phyloP scores from a whole-genome alignment of 2,888 invertebrate species.

The Acanthosepion esculentum region DNA sequence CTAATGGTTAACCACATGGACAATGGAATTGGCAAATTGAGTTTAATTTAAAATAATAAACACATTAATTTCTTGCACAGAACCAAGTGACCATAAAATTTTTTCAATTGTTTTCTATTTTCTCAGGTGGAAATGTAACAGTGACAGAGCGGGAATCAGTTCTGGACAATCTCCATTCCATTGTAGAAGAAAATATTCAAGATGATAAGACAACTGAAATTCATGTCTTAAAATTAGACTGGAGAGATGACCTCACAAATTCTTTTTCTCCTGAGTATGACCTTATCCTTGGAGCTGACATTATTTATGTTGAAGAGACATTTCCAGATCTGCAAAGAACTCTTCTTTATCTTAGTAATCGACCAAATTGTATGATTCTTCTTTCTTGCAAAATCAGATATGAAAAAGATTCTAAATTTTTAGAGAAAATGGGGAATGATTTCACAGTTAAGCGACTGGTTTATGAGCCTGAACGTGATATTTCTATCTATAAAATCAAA shows the following conservation, averaged over 20 bases:
- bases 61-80: background rate
- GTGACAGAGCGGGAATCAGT: conserved; percentile 68
- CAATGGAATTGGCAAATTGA: too few species aligned
- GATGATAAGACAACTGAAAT: background rate
- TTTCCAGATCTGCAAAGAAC: conserved; percentile 68
- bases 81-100: background rate
- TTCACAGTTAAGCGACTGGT: conserved; percentile 63
- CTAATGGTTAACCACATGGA: too few species aligned
- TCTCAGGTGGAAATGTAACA: conserved; percentile 65
- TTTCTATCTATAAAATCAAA: conserved; percentile 61
- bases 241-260: conserved; percentile 62
- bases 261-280: conserved; percentile 60
- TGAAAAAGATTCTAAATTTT: conserved; percentile 67
- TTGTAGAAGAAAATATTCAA: conserved; percentile 59
- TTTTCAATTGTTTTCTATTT: conserved; percentile 35
- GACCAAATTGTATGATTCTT: conserved; percentile 58
- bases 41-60: too few species aligned
- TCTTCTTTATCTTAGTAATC: conserved; percentile 59
- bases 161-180: conserved; percentile 58
- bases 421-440: conserved; percentile 60
- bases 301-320: conserved; percentile 73
- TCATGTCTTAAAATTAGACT: conserved; percentile 63
- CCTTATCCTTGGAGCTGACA: conserved; percentile 73
- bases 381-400: conserved; percentile 72
- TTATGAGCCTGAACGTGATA: conserved; percentile 64